phyloP scores from a whole-genome alignment of 2,113 vertebrate species.

The Aplodontia rufa region DNA sequence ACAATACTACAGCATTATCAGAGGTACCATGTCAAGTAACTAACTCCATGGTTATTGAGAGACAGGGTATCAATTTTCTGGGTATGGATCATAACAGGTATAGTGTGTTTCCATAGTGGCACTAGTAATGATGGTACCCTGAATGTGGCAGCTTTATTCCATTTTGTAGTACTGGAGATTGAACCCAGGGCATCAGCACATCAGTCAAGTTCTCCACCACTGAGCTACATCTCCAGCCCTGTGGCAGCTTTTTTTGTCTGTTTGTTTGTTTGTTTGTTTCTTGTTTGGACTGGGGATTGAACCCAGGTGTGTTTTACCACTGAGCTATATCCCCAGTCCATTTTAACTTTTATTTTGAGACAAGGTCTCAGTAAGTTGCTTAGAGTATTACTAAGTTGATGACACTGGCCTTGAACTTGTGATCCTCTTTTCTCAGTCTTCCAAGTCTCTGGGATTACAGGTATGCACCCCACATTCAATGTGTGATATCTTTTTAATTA shows the following conservation, averaged over 20 bases:
- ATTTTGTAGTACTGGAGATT: not conserved
- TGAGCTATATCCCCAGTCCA: too few species aligned
- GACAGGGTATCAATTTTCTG: not conserved
- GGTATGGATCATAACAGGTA: not conserved
- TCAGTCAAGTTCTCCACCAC: not conserved
- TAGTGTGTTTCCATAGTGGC: not conserved
- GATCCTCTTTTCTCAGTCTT: too few species aligned
- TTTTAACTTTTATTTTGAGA: too few species aligned
- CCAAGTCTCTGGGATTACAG: too few species aligned
- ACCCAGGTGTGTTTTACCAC: too few species aligned
- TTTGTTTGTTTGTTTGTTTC: too few species aligned
- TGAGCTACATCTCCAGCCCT: not conserved
- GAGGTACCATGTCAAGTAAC: not conserved
- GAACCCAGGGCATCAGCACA: not conserved
- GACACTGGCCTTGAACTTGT: too few species aligned
- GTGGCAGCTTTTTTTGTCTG: not conserved
- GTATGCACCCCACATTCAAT: too few species aligned
- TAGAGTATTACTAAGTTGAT: too few species aligned
- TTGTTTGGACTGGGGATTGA: too few species aligned
- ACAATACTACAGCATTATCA: not conserved
- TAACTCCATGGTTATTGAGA: not conserved
- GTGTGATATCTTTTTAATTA: not conserved
- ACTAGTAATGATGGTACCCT: not conserved
- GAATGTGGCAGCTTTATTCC: not conserved
- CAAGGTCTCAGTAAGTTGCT: too few species aligned